A percentile compares a stretch with the other conserved stretches of the same genome.
Conservation (phyloP, 2,797 vertebrate species). For the Mus spretus region DNA sequence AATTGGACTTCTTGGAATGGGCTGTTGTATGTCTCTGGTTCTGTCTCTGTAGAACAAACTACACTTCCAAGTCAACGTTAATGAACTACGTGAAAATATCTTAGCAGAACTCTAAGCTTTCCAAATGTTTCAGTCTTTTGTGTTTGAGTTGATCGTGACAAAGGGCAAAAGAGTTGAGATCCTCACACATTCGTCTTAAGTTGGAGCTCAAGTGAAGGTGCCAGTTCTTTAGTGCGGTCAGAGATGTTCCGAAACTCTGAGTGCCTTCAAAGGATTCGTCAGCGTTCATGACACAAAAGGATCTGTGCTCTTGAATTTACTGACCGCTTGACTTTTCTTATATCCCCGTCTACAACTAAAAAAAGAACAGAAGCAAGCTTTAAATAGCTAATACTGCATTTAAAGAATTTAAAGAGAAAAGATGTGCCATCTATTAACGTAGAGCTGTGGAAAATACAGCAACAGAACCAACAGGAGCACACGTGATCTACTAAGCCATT, state of each 20-base stretch:
- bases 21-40: rapidly evolving
- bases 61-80: not conserved
- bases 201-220: not conserved
- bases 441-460: not conserved
- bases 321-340: not conserved
- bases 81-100: not conserved
- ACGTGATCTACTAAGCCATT: not conserved
- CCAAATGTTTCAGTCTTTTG: not conserved
- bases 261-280: not conserved
- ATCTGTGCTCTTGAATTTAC: not conserved
- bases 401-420: slow-evolving; percentile 34
- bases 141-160: not conserved
- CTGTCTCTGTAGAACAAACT: not conserved
- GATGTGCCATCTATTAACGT: not conserved
- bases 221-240: not conserved
- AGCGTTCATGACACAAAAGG: not conserved
- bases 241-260: not conserved
- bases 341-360: not conserved
- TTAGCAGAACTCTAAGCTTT: not conserved
- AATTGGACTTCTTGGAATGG: rapidly evolving
- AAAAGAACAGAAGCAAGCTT: slow-evolving; percentile 13
- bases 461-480: not conserved
- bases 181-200: slow-evolving; percentile 8
- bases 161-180: not conserved
- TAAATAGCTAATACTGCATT: not conserved